Conservation (phyloP, 2,888 invertebrate genomes). For the Papilio elwesi region DNA sequence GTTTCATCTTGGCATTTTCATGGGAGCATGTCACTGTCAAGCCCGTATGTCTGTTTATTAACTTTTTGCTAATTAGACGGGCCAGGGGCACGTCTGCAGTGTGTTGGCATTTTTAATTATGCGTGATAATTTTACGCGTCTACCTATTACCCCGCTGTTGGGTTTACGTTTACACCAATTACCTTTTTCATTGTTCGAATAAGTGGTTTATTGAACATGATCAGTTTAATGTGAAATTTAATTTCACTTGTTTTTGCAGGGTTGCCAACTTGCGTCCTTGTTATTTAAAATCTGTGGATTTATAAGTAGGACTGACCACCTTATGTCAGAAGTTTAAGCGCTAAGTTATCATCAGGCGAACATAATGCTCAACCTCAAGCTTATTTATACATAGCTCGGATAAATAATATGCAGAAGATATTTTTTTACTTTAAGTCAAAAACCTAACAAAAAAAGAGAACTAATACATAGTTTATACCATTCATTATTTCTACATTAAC, state of each 20-base stretch:
- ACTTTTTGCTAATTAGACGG: constrained; percentile 84
- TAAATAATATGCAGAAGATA: no score
- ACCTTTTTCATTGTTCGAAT: constrained; percentile 58
- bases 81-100: constrained; percentile 74
- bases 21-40: constrained; percentile 81
- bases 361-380: no score
- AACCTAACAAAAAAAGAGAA: no score
- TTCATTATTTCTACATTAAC: no score
- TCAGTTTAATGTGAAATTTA: constrained; percentile 27
- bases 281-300: no score
- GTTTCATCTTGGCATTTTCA: constrained; percentile 83
- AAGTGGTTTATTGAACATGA: constrained; percentile 63
- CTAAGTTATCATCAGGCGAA: no score
- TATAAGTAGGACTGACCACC: no score
- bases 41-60: constrained; percentile 80
- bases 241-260: not conserved
- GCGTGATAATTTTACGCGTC: constrained; percentile 69
- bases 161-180: constrained; percentile 60
- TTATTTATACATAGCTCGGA: not conserved
- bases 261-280: not conserved
- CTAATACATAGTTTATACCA: no score
- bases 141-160: constrained; percentile 53
- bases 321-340: no score
- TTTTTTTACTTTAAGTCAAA: no score
- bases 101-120: constrained; percentile 83